Percentiles rank a stretch among this genome's conserved stretches.
These are phyloP conservation scores for Cyclina sinensis DNA, from an alignment of 1,140 invertebrate species.

Conservation along the genomic window DNA sequence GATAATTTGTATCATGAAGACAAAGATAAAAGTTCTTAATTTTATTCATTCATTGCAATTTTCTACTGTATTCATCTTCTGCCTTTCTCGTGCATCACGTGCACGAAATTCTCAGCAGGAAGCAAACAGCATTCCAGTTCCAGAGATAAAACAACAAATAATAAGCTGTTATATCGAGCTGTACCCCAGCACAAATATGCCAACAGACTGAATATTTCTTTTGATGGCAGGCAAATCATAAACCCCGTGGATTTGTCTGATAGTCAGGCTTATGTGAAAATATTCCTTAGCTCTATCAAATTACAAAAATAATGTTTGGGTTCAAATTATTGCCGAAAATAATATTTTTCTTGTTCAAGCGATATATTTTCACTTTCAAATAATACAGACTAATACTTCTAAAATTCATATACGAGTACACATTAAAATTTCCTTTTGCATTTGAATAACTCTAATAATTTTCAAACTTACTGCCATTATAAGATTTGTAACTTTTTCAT, in stretches of 20 bases:
- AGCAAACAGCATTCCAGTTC: constrained; percentile 34
- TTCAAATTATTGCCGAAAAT: constrained; percentile 56
- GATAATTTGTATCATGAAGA: background rate
- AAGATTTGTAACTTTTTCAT: no score
- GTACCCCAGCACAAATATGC: constrained; percentile 26
- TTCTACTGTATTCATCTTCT: constrained; percentile 10
- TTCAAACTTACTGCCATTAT: no score
- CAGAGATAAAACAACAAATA: constrained; percentile 51
- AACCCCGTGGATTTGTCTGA: constrained; percentile 23
- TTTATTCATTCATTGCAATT: constrained; percentile 7
- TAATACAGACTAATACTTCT: constrained; percentile 53
- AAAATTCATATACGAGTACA: background rate
- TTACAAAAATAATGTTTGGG: constrained; percentile 60
- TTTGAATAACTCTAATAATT: no score
- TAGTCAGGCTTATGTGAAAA: background rate
- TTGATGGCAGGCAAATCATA: constrained; percentile 11
- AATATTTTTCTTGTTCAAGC: constrained; percentile 57
- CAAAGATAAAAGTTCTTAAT: background rate
- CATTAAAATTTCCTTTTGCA: no score
- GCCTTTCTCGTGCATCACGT: constrained; percentile 26
- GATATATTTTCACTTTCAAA: constrained; percentile 54
- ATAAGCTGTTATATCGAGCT: constrained; percentile 44
- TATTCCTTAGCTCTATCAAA: constrained; percentile 31
- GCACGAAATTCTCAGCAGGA: constrained; percentile 42
- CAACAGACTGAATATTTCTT: constrained; percentile 39